phyloP scores from a whole-genome alignment of 2,888 invertebrate genomes.

The Synergus japonicus region DNA sequence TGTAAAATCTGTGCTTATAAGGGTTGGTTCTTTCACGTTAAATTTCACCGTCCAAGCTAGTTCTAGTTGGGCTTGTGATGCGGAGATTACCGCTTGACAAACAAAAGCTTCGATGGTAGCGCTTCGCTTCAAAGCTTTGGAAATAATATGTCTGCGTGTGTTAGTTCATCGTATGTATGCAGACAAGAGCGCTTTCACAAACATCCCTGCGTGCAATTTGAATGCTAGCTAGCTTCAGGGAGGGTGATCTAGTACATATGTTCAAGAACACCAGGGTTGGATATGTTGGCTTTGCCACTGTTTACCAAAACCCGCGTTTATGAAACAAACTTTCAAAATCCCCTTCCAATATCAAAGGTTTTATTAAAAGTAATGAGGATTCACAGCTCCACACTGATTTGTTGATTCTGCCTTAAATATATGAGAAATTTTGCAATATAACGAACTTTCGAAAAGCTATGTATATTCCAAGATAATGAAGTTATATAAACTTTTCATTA shows the following conservation, averaged over 20 bases:
- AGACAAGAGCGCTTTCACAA: constrained; percentile 3
- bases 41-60: constrained; percentile 45
- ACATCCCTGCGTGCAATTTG: background rate
- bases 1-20: background rate
- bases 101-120: constrained; percentile 50
- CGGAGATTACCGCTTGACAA: constrained; percentile 50
- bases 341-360: background rate
- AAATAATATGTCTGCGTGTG: constrained; percentile 43
- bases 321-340: background rate
- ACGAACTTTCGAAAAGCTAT: no score
- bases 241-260: constrained; percentile 9
- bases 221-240: background rate
- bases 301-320: background rate
- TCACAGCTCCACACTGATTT: no score
- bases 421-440: no score
- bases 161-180: background rate
- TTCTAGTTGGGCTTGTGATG: constrained; percentile 39
- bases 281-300: background rate
- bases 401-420: no score
- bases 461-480: no score
- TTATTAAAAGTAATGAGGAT: background rate
- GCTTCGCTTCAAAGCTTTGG: constrained; percentile 45
- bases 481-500: no score
- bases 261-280: background rate
- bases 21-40: constrained; percentile 38